Percentiles rank a stretch among this genome's conserved stretches.
phyloP scores from a whole-genome alignment of 1,140 invertebrate species.

The Lordiphosa collinella region DNA sequence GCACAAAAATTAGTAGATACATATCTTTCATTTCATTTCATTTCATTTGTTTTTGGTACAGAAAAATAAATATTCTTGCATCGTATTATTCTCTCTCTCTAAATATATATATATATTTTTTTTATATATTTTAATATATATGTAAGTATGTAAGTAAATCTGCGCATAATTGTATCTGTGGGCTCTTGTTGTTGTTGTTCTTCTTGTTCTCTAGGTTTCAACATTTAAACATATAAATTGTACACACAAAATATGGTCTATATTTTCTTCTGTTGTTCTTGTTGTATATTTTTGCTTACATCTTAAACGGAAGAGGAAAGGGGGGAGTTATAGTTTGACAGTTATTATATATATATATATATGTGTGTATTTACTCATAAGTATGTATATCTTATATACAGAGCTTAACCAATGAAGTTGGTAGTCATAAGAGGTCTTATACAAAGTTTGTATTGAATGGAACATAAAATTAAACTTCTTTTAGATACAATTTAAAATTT shows the following conservation, averaged over 20 bases:
- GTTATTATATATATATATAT: too few relatives aligned
- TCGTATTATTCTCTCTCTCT: slow-evolving; percentile 17
- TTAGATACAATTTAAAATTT: too few relatives aligned
- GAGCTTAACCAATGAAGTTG: too few relatives aligned
- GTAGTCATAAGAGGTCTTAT: too few relatives aligned
- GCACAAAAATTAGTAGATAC: too few relatives aligned
- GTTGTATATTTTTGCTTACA: slow-evolving; percentile 26
- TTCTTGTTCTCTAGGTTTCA: slow-evolving; percentile 9
- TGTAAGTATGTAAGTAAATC: slow-evolving; percentile 19
- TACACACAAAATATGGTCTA: slow-evolving; percentile 67
- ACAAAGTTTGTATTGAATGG: too few relatives aligned
- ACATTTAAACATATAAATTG: slow-evolving; percentile 42
- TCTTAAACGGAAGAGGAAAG: too few relatives aligned
- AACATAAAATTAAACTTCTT: too few relatives aligned
- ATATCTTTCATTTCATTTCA: slow-evolving; percentile 19
- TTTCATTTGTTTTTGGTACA: slow-evolving; percentile 38
- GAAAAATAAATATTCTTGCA: slow-evolving; percentile 54
- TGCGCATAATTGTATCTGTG: slow-evolving; percentile 58
- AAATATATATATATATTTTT: slow-evolving; percentile 25
- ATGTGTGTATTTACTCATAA: too few relatives aligned
- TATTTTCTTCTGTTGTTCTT: slow-evolving; percentile 20
- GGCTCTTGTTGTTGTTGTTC: slow-evolving; percentile 44
- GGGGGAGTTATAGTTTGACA: too few relatives aligned
- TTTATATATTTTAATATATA: slow-evolving; percentile 22
- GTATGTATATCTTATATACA: neutral